A percentile compares a stretch with the other conserved stretches of the same genome.
phyloP scores from a whole-genome alignment of 1,140 invertebrate genomes.

The Drosophila fuyamai region DNA sequence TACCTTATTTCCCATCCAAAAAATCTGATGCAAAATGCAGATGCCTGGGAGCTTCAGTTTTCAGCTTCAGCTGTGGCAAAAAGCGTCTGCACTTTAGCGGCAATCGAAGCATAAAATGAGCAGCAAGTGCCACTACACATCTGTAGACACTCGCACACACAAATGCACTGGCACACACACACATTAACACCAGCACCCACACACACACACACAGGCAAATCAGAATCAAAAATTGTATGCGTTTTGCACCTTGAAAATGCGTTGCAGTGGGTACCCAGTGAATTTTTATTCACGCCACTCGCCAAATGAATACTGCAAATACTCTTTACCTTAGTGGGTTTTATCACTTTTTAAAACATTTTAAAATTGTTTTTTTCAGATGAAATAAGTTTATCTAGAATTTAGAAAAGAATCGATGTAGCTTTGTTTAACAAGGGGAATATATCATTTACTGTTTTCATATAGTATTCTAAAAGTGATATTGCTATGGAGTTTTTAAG shows the following conservation, averaged over 20 bases:
- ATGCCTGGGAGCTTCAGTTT: conserved; percentile 18
- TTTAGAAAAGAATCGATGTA: no score
- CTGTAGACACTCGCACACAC: conserved; percentile 33
- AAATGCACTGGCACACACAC: conserved; percentile 7
- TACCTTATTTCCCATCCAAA: not conserved
- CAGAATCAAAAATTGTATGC: conserved; percentile 70
- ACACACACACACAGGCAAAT: conserved; percentile 17
- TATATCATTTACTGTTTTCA: no score
- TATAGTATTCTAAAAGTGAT: no score
- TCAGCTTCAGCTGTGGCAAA: conserved; percentile 51
- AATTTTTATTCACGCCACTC: conserved; percentile 20
- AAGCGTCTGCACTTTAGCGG: conserved; percentile 70
- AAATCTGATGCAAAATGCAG: conserved; percentile 15
- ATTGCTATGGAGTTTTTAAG: no score
- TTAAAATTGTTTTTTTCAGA: not conserved
- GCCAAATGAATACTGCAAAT: conserved; percentile 48
- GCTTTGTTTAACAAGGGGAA: no score
- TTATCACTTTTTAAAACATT: not conserved
- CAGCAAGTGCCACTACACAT: conserved; percentile 80
- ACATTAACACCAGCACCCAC: not conserved
- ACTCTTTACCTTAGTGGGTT: not conserved
- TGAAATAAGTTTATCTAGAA: no score
- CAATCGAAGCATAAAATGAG: conserved; percentile 81
- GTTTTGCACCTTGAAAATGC: conserved; percentile 49
- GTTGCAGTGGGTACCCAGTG: conserved; percentile 16